Base-by-base conservation (phyloP, 2,888 invertebrate genomes). In the Leucoma salicis region DNA sequence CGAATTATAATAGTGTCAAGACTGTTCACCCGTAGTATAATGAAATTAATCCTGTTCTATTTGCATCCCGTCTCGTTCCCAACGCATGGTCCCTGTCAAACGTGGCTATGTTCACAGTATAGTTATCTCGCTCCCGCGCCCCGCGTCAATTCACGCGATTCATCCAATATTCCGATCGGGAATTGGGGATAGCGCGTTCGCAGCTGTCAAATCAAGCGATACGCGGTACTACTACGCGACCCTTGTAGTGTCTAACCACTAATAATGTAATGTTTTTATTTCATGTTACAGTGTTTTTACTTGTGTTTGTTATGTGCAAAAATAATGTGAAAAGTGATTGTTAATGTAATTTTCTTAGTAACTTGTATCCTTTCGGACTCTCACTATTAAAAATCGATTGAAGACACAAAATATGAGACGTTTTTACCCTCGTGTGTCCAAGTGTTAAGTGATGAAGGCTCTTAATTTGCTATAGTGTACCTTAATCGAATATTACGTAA, bases 241-340 rank as follows among this genome's bases (percentile, higher is more conserved):
- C 57, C 42, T 47, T 35, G 49, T 56, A 58, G 49, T n/a, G n/a
- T n/a, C n/a, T 61, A 53, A 58, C 53, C 34, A 59, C 46, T 7
- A 57, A 55, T 70, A 64, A 62, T 62, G 56, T 68, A 68, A 58
- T 61, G 46, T 57, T 59, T 63, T 64, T 63, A 52, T 71, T 79
- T 82, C 55, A 62, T 63, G 46, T 86, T 86, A 58, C 86, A 89
- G 89, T 88, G 79, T 80, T 83, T 89, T 89, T 89, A 82, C 89
- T 89, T 89, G 89, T 84, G 84, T 89, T 83, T 89, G 89, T 83
- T 75, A 74, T 76, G 86, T 81, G 86, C 86, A 88, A 88, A 87
- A 87, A 88, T 87, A 89, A 89, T 89, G 89, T 88, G 85, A 83
- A 88, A 83, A 91, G 91, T 91, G 90, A 90, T 84, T 91, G 91